Base-by-base conservation (phyloP, 2,888 invertebrate genomes). In the Harpagoxenus sublaevis region DNA sequence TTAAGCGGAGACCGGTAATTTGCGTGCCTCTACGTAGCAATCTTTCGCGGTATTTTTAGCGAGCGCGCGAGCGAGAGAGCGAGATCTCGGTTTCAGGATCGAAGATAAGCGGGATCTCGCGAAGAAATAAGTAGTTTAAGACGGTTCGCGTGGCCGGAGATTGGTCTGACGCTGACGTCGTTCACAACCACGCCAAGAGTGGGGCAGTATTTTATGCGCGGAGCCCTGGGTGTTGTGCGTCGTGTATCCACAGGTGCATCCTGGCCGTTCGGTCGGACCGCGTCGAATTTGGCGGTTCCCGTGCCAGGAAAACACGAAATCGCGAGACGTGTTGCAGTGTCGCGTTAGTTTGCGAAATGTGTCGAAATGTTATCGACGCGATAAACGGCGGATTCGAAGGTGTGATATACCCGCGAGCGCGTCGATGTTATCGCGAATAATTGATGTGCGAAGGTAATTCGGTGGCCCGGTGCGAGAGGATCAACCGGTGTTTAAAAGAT, bases 41-140 rank as follows among this genome's bases (percentile, higher is more conserved):
- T 84, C 85, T 84, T 77, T 87, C 31, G 66, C 53, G 83, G 68
- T 88, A 89, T 89, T 88, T 89, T 89, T 85, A 87, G 88, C 73
- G 81, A 23, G 66, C 42, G 66, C 48, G 66, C 48, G 45, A 45
- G 28, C 42, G 66, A 78, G 15, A 57, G 71, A 75, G 85, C 68
- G 63, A 83, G 88, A 89, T 90, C 90, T 66, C 78, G 86, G 84
- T 89, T 89, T 85, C 87, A 89, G 85, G 89, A 89, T 90, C 86
- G 88, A 0, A 89, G 90, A 89, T 88, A 90, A 90, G 88, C 89
- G 87, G 87, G 86, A 89, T 89, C 73, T 68, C 83, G 89, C 86
- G 87, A 86, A 89, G 87, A 92, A 92, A 92, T 91, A 92, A 92
- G 91, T 91, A 90, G 88, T 90, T 89, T 90, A 88, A 89, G 89